Base-by-base conservation (phyloP, 2,797 vertebrate species). In the Sebastes trivittatus region DNA sequence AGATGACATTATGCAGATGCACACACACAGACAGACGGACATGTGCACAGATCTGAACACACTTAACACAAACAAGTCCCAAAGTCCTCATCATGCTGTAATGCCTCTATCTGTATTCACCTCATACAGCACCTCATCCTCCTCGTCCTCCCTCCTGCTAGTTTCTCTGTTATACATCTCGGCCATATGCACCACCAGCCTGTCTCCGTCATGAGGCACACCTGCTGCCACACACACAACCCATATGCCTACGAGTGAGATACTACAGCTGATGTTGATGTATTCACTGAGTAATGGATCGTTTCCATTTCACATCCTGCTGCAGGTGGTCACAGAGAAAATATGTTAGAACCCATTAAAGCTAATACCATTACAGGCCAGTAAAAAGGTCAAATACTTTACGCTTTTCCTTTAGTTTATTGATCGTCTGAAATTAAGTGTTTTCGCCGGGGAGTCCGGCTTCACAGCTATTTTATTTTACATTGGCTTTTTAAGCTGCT, bases 31-130 rank as follows among this genome's bases (percentile, higher is more conserved):
- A 46, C 9, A 60, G 5, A 36, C 16, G 8, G 29, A 68, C 56
- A 72, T 60, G 30, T 70, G 27, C 58, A 52, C 60, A 52, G 13
- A 68, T 76, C 46, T 49, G 46, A 49, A 4, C 42, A 34, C 59
- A 63, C 13, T 22, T 69, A 46, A 59, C 61, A 68, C 22, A 32
- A 75, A 80, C 72, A 69, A 16, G 23, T 66, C 34, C 64, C 62
- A 23, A 5, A 55, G 62, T 73, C 32, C 11, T 49, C 22, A n/a
- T 62, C n/a, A 42, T 27, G 46, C 56, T 52, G 7, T 64, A 77
- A 75, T n/a, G 42, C 69, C 72, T 64, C 65, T 3, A 59, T 89
- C 55, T 73, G 66, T 72, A 82, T 79, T 85, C 87, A 22, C 29
- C 61, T 72, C 69, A 74, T 36, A 29, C 25, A 81, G 34, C 29